Conservation (phyloP, 2,797 vertebrate genomes). For the Mormyrus proboscirostris region DNA sequence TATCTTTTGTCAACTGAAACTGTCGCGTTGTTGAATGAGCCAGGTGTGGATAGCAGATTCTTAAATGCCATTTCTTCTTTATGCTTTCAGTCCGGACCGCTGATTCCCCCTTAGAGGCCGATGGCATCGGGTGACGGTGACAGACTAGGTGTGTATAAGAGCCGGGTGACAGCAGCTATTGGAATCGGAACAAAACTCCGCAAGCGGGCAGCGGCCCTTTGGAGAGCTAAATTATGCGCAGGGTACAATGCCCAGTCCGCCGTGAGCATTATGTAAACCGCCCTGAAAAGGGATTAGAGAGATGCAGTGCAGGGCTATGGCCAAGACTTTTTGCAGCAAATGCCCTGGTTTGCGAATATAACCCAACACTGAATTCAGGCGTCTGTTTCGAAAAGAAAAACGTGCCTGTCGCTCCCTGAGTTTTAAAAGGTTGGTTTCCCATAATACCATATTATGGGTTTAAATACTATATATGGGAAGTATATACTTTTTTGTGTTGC, state of each 20-base stretch:
- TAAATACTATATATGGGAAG: not conserved
- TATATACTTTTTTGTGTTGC: not conserved
- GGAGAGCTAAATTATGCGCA: not conserved
- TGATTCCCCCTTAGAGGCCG: not conserved
- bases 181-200: conserved; percentile 1
- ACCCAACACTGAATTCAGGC: not conserved
- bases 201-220: not conserved
- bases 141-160: not conserved
- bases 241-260: not conserved
- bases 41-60: not conserved
- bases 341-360: not conserved
- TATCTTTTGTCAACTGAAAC: conserved; percentile 10
- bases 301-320: not conserved
- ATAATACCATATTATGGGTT: not conserved
- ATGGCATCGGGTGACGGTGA: not conserved
- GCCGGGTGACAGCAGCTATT: not conserved
- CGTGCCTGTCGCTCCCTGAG: not conserved
- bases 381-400: not conserved
- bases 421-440: not conserved
- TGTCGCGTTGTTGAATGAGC: conserved; percentile 17
- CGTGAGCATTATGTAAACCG: conserved; percentile 4
- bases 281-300: not conserved
- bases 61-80: not conserved
- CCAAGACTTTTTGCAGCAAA: not conserved
- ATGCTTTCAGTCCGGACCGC: not conserved